Conservation (phyloP, 1,140 invertebrate genomes). For the Manduca sexta region DNA sequence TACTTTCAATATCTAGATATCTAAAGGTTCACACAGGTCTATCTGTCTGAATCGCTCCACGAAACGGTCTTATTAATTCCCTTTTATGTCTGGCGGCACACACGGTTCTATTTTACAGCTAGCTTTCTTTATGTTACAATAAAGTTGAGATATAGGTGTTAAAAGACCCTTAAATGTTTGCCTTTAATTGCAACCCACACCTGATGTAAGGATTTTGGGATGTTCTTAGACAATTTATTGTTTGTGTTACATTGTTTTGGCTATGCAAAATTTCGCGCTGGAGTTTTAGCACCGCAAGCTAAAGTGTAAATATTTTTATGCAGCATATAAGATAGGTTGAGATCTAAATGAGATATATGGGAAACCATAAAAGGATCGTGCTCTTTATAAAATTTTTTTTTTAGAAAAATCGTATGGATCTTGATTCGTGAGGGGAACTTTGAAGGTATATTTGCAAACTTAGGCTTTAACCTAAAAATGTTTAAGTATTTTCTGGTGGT, state of each 20-base stretch:
- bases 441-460: too few species aligned
- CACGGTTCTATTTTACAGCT: constrained; percentile 39
- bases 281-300: too few species aligned
- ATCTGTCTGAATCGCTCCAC: constrained; percentile 54
- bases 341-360: too few species aligned
- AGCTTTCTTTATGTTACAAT: constrained; percentile 66
- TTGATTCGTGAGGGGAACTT: too few species aligned
- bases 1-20: constrained; percentile 57
- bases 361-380: too few species aligned
- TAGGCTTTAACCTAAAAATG: too few species aligned
- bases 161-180: constrained; percentile 32
- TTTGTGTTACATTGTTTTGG: neutral
- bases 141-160: constrained; percentile 45
- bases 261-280: too few species aligned
- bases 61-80: constrained; percentile 72
- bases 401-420: too few species aligned
- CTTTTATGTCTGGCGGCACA: constrained; percentile 61
- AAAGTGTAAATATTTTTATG: too few species aligned
- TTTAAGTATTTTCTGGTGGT: too few species aligned
- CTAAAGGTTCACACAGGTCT: constrained; percentile 39
- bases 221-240: constrained; percentile 12
- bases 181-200: constrained; percentile 55
- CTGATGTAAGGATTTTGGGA: constrained; percentile 50
- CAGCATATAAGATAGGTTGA: too few species aligned
- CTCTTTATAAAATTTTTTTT: too few species aligned